Evolutionary conservation across 2,113 vertebrate genomes (phyloP).

Genomic region (Haplochromis burtoni): DNA sequence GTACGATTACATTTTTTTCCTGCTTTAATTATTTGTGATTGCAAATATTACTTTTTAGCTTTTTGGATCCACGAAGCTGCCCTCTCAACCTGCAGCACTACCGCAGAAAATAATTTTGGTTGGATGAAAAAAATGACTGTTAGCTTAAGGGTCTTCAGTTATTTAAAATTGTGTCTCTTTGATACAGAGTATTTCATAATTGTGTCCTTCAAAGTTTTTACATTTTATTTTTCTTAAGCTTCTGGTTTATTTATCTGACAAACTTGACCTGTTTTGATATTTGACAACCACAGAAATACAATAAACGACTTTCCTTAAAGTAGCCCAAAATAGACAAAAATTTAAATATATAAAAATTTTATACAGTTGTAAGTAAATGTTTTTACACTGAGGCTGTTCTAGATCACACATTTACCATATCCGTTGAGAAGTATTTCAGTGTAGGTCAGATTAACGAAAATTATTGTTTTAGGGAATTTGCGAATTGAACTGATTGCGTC

Average conservation of each 20-base stretch:
- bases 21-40: background rate
- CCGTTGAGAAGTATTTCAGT: background rate
- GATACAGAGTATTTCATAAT: background rate
- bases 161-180: background rate
- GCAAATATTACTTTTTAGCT: background rate
- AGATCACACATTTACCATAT: background rate
- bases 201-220: background rate
- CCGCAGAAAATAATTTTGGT: background rate
- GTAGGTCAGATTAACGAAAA: fast-evolving
- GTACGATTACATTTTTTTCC: background rate
- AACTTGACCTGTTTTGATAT: background rate
- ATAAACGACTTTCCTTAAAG: background rate
- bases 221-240: background rate
- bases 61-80: background rate
- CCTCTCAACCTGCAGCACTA: background rate
- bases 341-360: background rate
- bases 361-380: background rate
- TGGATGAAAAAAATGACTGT: background rate
- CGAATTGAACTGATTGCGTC: background rate
- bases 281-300: background rate
- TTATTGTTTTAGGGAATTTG: background rate
- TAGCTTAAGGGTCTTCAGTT: background rate
- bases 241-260: background rate
- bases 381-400: background rate
- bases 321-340: background rate